Evolutionary conservation across 2,797 vertebrate genomes (phyloP).

Genomic region (Chloroceryle amazona): DNA sequence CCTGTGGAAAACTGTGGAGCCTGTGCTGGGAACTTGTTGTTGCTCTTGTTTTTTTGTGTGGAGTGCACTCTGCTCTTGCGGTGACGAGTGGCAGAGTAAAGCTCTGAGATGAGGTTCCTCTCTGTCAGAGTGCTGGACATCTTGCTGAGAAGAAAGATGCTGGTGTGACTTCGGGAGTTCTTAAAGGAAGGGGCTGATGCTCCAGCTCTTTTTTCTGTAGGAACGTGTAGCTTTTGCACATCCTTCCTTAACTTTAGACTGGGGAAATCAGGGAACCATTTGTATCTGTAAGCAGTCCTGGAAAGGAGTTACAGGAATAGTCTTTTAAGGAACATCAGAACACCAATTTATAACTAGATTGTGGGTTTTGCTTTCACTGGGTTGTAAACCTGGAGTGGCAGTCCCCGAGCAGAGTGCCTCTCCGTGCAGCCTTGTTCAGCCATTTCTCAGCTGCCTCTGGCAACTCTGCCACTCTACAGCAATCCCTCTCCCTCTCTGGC

Average conservation of each 20-base stretch:
- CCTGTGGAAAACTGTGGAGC: not conserved
- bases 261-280: not conserved
- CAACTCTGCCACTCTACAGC: not conserved
- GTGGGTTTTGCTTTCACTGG: not conserved
- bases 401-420: not conserved
- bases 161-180: not conserved
- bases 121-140: not conserved
- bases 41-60: not conserved
- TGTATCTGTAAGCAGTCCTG: not conserved
- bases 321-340: not conserved
- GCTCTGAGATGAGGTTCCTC: not conserved
- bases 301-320: not conserved
- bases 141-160: not conserved
- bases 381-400: not conserved
- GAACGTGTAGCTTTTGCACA: not conserved
- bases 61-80: not conserved
- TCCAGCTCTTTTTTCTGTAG: not conserved
- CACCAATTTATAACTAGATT: not conserved
- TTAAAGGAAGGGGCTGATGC: not conserved
- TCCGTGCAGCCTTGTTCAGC: not conserved
- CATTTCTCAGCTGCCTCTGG: not conserved
- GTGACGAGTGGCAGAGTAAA: not conserved
- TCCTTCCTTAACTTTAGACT: not conserved
- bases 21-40: not conserved
- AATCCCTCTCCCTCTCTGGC: not conserved